These are phyloP conservation scores for Asteroscopus sphinx DNA, from an alignment of 2,888 invertebrate genomes.

Conservation along the genomic window DNA sequence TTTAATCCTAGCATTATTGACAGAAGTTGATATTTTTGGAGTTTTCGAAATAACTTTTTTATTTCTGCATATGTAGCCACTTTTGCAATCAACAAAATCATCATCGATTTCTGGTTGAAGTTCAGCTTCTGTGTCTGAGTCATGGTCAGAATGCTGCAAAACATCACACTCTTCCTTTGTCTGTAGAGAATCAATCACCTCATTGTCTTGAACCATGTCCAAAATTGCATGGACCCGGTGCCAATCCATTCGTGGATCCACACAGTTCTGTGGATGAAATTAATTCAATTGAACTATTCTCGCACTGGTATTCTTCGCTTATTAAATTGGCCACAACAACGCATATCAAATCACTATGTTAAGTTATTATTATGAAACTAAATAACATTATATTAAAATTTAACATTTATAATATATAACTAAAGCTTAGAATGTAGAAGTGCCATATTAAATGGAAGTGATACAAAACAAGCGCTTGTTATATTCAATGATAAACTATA, in stretches of 20 bases:
- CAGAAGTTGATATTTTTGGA: constrained; percentile 64
- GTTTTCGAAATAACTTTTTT: constrained; percentile 69
- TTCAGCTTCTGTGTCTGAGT: constrained; percentile 81
- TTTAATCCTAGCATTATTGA: constrained; percentile 64
- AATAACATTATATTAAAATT: background rate
- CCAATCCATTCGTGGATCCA: constrained; percentile 88
- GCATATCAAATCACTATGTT: constrained; percentile 15
- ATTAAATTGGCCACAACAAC: constrained; percentile 32
- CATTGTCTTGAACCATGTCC: constrained; percentile 83
- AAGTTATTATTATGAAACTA: background rate
- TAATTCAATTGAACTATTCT: constrained; percentile 85
- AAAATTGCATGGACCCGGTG: constrained; percentile 86
- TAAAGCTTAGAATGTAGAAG: constrained; percentile 48
- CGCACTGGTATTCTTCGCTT: constrained; percentile 55
- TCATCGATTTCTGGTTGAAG: constrained; percentile 72
- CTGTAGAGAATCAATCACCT: constrained; percentile 83
- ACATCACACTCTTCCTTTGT: constrained; percentile 80
- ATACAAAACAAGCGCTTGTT: constrained; percentile 47
- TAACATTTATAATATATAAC: constrained; percentile 16
- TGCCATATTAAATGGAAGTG: constrained; percentile 65
- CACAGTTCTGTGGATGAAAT: constrained; percentile 87
- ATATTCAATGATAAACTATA: constrained; percentile 52
- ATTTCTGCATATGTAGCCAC: constrained; percentile 77
- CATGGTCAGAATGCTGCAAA: constrained; percentile 80
- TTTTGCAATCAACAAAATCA: constrained; percentile 70